Conservation (phyloP, 2,113 vertebrate genomes). For the Oenanthe oenanthe region DNA sequence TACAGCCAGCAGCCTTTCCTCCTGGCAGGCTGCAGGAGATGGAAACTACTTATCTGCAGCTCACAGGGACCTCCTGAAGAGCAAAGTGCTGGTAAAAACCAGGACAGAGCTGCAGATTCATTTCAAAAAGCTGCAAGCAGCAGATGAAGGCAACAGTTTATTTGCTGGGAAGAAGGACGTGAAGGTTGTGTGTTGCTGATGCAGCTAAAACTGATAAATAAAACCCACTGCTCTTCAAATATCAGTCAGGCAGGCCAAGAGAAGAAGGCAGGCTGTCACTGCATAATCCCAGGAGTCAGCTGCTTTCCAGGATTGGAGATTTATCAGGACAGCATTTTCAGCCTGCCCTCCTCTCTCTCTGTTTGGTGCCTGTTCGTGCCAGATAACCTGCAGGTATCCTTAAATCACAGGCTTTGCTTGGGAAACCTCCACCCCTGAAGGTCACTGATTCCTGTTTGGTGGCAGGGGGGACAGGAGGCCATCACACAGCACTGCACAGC, state of each 20-base stretch:
- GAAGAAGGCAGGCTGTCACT: background rate
- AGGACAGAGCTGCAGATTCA: background rate
- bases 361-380: background rate
- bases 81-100: background rate
- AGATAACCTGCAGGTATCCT: background rate
- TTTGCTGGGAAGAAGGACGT: background rate
- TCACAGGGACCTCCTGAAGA: background rate
- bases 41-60: background rate
- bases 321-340: background rate
- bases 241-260: background rate
- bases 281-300: background rate
- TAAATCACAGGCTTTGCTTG: background rate
- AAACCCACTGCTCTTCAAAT: background rate
- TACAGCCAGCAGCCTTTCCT: background rate
- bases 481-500: background rate
- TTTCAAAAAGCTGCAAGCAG: constrained; percentile 1
- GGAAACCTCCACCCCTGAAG: background rate
- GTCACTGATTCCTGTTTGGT: background rate
- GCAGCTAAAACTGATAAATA: background rate
- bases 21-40: background rate
- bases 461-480: background rate
- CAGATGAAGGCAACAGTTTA: background rate
- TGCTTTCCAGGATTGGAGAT: background rate
- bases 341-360: background rate
- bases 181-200: background rate